Conservation (phyloP, 2,888 invertebrate genomes). For the Eilema griseolum region DNA sequence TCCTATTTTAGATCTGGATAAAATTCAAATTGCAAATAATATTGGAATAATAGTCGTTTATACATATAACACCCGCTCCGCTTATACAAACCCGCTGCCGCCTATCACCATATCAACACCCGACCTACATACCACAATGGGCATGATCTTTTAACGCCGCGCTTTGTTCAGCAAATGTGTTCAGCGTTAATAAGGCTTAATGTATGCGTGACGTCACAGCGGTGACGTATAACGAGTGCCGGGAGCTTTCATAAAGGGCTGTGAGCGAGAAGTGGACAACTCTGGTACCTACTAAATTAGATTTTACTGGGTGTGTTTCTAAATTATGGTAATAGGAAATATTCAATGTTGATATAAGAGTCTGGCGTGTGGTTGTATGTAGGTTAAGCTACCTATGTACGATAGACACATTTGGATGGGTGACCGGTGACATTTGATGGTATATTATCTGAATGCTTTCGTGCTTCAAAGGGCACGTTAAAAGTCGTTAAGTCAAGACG, state of each 20-base stretch:
- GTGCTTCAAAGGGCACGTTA: too few relatives aligned
- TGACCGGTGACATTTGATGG: too few relatives aligned
- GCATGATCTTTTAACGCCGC: slow-evolving; percentile 74
- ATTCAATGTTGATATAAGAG: background rate
- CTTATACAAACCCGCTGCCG: slow-evolving; percentile 48
- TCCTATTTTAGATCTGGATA: too few relatives aligned
- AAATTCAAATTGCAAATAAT: too few relatives aligned
- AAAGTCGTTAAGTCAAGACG: too few relatives aligned
- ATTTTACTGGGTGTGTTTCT: background rate
- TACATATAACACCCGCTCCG: slow-evolving; percentile 4
- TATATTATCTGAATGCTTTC: too few relatives aligned
- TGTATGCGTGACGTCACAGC: slow-evolving; percentile 53
- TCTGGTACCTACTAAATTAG: slow-evolving; percentile 3
- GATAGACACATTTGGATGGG: too few relatives aligned
- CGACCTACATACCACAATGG: slow-evolving; percentile 66
- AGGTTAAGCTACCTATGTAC: too few relatives aligned
- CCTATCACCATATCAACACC: slow-evolving; percentile 23
- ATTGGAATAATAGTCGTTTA: too few relatives aligned
- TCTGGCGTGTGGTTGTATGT: too few relatives aligned
- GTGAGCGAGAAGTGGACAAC: slow-evolving; percentile 12
- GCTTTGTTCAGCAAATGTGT: slow-evolving; percentile 68
- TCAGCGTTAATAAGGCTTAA: slow-evolving; percentile 63
- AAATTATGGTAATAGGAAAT: background rate
- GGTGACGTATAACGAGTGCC: slow-evolving; percentile 28
- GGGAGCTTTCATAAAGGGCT: slow-evolving; percentile 11